Evolutionary conservation across 2,888 invertebrate species (phyloP).

Genomic region (Nasonovia ribisnigri): DNA sequence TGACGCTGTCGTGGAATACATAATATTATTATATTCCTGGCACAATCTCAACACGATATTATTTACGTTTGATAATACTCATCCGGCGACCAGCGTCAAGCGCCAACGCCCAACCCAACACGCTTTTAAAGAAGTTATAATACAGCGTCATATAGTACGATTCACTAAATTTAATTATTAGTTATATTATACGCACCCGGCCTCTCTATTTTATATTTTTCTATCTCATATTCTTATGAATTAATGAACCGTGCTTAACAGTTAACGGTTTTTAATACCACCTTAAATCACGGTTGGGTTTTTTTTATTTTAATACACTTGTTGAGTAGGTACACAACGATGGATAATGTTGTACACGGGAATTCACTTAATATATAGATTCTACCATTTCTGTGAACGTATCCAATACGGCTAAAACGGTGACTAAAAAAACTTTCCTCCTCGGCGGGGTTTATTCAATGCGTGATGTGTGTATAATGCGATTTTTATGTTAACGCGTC

Average conservation of each 20-base stretch:
- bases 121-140: neutral
- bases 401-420: neutral
- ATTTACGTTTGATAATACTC: slow-evolving; percentile 16
- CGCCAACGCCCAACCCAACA: neutral
- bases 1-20: neutral
- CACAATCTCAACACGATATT: neutral
- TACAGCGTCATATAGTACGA: neutral
- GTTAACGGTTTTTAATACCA: neutral
- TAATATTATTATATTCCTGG: slow-evolving; percentile 12
- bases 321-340: neutral
- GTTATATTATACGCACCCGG: neutral
- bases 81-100: neutral
- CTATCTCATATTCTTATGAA: neutral
- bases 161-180: slow-evolving; percentile 12
- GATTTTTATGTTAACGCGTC: slow-evolving; percentile 23
- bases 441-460: neutral
- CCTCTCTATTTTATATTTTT: neutral
- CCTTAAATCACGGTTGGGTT: neutral
- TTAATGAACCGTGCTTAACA: neutral
- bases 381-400: neutral
- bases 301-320: neutral
- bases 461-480: slow-evolving; percentile 39
- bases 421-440: slow-evolving; percentile 33
- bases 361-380: neutral
- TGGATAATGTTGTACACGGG: neutral